Conservation (phyloP, 2,888 invertebrate species). For the Chrysina gloriosa region DNA sequence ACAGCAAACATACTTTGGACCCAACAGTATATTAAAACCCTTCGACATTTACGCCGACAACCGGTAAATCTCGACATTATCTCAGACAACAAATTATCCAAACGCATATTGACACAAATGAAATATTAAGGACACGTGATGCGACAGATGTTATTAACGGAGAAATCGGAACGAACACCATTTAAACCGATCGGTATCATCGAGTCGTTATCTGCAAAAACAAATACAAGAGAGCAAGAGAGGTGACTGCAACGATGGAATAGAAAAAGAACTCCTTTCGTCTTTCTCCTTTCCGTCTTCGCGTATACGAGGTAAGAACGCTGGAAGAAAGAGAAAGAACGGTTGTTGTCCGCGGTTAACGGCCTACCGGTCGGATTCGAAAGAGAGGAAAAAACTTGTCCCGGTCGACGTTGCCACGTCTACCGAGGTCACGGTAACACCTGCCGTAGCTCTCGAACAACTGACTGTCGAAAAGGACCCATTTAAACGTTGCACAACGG, state of each 20-base stretch:
- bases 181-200: slow-evolving; percentile 12
- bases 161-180: slow-evolving; percentile 18
- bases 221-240: slow-evolving; percentile 13
- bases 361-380: slow-evolving; percentile 31
- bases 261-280: slow-evolving; percentile 23
- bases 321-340: slow-evolving; percentile 16
- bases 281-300: too few species aligned
- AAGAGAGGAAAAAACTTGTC: slow-evolving; percentile 26
- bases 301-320: neutral
- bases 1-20: too few species aligned
- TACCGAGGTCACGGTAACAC: slow-evolving; percentile 43
- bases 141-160: slow-evolving; percentile 25
- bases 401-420: slow-evolving; percentile 41
- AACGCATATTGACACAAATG: neutral
- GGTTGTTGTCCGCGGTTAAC: slow-evolving; percentile 29
- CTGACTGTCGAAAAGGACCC: slow-evolving; percentile 33
- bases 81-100: slow-evolving; percentile 7
- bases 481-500: slow-evolving; percentile 28
- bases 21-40: too few species aligned
- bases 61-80: neutral
- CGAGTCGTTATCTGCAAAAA: slow-evolving; percentile 29
- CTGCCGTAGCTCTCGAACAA: slow-evolving; percentile 41
- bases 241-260: slow-evolving; percentile 33
- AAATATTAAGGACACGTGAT: slow-evolving; percentile 22
- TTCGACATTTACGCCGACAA: too few species aligned